These are phyloP conservation scores for Salvelinus namaycush DNA, from an alignment of 2,113 vertebrate species.

Conservation along the genomic window DNA sequence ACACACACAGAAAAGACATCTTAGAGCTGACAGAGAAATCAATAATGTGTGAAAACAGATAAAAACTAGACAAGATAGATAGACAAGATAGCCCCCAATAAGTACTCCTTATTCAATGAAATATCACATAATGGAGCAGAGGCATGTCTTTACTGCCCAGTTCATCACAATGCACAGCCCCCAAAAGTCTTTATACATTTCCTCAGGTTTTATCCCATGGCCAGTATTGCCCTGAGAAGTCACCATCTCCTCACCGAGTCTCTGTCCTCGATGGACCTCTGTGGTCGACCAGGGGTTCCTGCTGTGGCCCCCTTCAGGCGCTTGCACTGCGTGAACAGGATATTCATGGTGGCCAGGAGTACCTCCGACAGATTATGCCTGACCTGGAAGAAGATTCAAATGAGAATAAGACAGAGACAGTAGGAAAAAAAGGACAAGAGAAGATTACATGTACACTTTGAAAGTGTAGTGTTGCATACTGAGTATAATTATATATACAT, in stretches of 20 bases:
- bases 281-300: constrained; percentile 83
- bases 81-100: too few relatives aligned
- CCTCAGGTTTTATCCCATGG: not conserved
- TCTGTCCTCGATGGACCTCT: constrained; percentile 87
- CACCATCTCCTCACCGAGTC: constrained; percentile 82
- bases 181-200: too few relatives aligned
- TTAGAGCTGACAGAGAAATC: not conserved
- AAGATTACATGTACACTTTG: too few relatives aligned
- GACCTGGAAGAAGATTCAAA: constrained; percentile 70
- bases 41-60: too few relatives aligned
- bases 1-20: constrained; percentile 18
- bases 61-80: too few relatives aligned
- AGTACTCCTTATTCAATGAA: too few relatives aligned
- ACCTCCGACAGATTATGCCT: constrained; percentile 97
- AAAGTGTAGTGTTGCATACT: too few relatives aligned
- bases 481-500: too few relatives aligned
- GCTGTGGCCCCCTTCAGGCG: constrained; percentile 89
- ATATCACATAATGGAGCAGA: not conserved
- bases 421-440: too few relatives aligned
- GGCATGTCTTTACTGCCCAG: too few relatives aligned
- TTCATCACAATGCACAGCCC: too few relatives aligned
- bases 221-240: not conserved
- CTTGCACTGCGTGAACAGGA: constrained; percentile 95
- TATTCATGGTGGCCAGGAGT: constrained; percentile 97
- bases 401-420: too few relatives aligned